Evolutionary conservation across 2,888 invertebrate genomes (phyloP).

Genomic region (Arrhopalites spinosus): DNA sequence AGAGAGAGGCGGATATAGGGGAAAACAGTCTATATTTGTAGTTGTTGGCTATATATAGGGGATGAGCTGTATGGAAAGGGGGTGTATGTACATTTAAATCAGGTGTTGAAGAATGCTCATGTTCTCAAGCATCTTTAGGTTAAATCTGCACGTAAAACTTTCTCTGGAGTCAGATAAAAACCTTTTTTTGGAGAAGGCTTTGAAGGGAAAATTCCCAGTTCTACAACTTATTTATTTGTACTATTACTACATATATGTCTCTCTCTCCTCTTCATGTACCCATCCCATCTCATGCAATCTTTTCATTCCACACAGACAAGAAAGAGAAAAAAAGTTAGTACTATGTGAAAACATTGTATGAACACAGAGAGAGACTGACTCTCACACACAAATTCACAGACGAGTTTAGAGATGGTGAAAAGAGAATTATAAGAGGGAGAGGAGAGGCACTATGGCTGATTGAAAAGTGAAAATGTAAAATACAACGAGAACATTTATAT

Average conservation of each 20-base stretch:
- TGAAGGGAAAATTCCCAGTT: constrained; percentile 6
- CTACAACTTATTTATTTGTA: constrained; percentile 18
- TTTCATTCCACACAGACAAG: constrained; percentile 9
- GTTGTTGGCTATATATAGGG: not conserved
- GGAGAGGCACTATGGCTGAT: no score
- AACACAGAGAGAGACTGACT: no score
- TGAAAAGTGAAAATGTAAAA: no score
- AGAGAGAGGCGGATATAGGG: not conserved
- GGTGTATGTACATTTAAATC: constrained; percentile 25
- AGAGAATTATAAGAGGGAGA: no score
- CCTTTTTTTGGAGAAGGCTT: not conserved
- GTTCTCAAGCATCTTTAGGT: constrained; percentile 12
- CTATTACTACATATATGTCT: not conserved
- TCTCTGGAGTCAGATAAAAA: not conserved
- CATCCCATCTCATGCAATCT: not conserved
- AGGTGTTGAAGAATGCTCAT: constrained; percentile 31
- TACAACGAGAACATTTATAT: no score
- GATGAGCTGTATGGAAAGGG: no score
- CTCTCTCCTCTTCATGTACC: no score
- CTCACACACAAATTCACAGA: no score
- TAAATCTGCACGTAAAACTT: not conserved
- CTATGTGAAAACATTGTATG: no score
- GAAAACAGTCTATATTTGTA: not conserved
- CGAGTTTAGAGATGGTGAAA: no score
- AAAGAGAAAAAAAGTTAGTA: not conserved